Percentiles rank a stretch among this genome's conserved stretches.
phyloP scores from a whole-genome alignment of 2,797 vertebrate species.

The Poeciliopsis gracilis region DNA sequence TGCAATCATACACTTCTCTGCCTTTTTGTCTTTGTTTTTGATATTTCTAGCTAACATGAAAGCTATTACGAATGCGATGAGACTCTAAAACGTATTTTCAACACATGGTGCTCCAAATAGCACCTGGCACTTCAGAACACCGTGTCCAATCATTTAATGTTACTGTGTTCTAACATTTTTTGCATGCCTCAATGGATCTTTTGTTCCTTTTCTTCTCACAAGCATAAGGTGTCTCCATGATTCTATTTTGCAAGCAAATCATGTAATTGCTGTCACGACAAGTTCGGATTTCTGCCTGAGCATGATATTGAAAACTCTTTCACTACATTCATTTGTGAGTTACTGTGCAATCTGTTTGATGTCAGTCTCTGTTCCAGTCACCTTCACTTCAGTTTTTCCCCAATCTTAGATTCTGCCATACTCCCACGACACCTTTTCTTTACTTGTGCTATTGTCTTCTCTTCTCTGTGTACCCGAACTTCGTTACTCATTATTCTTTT shows the following conservation, averaged over 20 bases:
- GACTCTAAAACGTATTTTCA: slow-evolving; percentile 30
- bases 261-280: slow-evolving; percentile 58
- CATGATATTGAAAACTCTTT: slow-evolving; percentile 61
- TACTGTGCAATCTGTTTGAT: slow-evolving; percentile 67
- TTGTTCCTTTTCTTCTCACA: slow-evolving; percentile 11
- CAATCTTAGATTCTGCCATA: slow-evolving; percentile 24
- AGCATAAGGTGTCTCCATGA: slow-evolving; percentile 38
- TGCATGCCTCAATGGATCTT: slow-evolving; percentile 25
- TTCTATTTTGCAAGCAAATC: slow-evolving; percentile 59
- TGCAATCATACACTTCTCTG: neutral
- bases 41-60: slow-evolving; percentile 11
- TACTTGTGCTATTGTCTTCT: slow-evolving; percentile 45
- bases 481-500: slow-evolving; percentile 57
- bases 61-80: slow-evolving; percentile 15
- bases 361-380: slow-evolving; percentile 51
- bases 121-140: slow-evolving; percentile 20
- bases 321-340: slow-evolving; percentile 60
- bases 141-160: slow-evolving; percentile 43
- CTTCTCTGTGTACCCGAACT: slow-evolving; percentile 42
- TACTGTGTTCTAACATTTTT: slow-evolving; percentile 39
- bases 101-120: slow-evolving; percentile 7
- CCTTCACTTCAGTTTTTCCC: neutral
- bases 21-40: neutral
- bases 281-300: slow-evolving; percentile 65
- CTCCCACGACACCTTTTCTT: slow-evolving; percentile 23